Evolutionary conservation across 1,140 invertebrate species (phyloP).

Genomic region (Arctopsyche grandis): DNA sequence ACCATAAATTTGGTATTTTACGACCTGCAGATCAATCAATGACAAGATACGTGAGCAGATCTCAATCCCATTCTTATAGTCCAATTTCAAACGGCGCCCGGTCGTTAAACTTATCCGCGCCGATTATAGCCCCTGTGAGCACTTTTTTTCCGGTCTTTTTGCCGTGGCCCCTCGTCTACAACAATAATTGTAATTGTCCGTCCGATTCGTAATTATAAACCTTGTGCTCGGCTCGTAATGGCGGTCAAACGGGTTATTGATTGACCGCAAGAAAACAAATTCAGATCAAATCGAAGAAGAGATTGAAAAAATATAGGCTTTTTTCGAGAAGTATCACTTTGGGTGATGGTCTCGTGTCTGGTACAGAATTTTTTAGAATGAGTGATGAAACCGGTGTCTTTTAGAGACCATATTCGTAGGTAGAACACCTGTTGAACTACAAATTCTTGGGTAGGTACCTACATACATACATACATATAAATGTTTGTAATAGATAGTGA

Average conservation of each 20-base stretch:
- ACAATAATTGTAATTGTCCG: slow-evolving; percentile 28
- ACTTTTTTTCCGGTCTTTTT: neutral
- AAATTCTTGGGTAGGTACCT: no score
- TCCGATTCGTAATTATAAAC: slow-evolving; percentile 25
- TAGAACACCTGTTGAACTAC: neutral
- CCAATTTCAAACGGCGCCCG: neutral
- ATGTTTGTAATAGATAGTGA: no score
- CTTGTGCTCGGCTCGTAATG: neutral
- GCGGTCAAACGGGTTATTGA: slow-evolving; percentile 21
- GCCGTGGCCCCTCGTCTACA: neutral
- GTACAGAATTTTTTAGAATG: neutral
- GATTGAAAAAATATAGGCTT: neutral
- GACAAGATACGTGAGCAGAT: no score
- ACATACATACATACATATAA: no score
- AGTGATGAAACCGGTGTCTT: no score
- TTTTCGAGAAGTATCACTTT: neutral
- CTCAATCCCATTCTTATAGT: no score
- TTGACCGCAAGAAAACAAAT: slow-evolving; percentile 19
- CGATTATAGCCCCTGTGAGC: neutral
- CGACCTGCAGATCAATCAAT: no score
- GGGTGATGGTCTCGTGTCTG: neutral
- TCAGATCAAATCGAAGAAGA: slow-evolving; percentile 6
- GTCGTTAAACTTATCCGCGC: neutral
- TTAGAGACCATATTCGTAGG: neutral
- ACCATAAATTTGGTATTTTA: no score